Evolutionary conservation across 2,797 vertebrate genomes (phyloP), one percentile per base, ranked within the genome.

Genomic region (Lacerta agilis): DNA sequence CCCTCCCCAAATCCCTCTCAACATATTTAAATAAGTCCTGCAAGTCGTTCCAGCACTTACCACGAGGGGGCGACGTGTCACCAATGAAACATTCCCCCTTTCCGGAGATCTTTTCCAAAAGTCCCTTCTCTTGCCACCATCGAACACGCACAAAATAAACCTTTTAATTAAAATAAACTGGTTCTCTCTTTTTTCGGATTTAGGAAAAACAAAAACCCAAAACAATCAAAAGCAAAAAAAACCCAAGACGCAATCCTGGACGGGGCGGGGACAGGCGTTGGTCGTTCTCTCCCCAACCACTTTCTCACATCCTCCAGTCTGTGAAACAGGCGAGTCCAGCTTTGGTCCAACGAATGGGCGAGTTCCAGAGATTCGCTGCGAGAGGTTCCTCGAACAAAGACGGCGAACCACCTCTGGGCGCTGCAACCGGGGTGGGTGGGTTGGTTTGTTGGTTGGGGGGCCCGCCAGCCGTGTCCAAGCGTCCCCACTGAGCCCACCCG

Each of bases 331-430:
- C 13, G 67, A 95, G 80, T 90, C 92, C 89, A 91, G 92, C 96
- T 97, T 96, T 95, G 96, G 96, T 96, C 96, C 96, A 84, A 91
- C 92, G 71, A 92, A 89, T 8, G 27, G 4, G 91, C 18, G 38
- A 91, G n/a, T 90, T 91, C 82, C 92, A 87, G 49, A 11, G 87
- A 41, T 83, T 27, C 76, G n/a, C 66, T 11, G 29, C 82, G 20
- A 33, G 67, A 43, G 87, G 77, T n/a, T 83, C 82, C 41, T 36
- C 17, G 71, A 29, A 5, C 69, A 36, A 72, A 27, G 29, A 7
- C n/a, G 80, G 66, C n/a, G n/a, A 67, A 33, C 45, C 82, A 4
- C n/a, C 55, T 6, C 29, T 25, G 66, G 43, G 82, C 71, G 27
- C 69, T 27, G n/a, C n/a, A 25, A 73, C 61, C 36, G 23, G 0